Evolutionary conservation across 1,140 invertebrate species (phyloP).

Genomic region (Phortica variegata): DNA sequence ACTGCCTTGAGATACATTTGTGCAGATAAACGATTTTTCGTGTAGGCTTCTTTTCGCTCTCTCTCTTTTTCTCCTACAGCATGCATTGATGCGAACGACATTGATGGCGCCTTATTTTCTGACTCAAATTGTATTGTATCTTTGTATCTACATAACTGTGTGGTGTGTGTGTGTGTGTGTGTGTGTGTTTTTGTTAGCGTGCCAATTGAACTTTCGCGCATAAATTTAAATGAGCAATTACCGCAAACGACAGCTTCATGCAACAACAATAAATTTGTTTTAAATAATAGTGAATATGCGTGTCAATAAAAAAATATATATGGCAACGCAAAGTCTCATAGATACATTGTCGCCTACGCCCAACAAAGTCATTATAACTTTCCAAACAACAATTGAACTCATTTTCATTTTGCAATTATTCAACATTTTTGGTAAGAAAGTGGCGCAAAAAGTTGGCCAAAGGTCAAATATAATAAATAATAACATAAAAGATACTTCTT

Average conservation of each 20-base stretch:
- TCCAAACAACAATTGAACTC: slow-evolving; percentile 24
- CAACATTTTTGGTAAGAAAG: too few relatives aligned
- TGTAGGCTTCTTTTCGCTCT: slow-evolving; percentile 20
- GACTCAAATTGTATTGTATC: neutral
- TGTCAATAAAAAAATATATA: slow-evolving; percentile 17
- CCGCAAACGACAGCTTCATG: slow-evolving; percentile 23
- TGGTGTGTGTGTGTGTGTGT: slow-evolving; percentile 9
- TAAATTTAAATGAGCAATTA: slow-evolving; percentile 44
- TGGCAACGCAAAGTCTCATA: slow-evolving; percentile 23
- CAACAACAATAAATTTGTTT: slow-evolving; percentile 14
- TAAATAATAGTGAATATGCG: neutral
- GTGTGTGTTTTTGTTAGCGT: slow-evolving; percentile 11
- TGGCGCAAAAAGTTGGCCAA: too few relatives aligned
- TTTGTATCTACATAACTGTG: slow-evolving; percentile 2
- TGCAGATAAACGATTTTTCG: slow-evolving; percentile 45
- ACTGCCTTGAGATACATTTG: slow-evolving; percentile 46
- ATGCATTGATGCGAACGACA: too few relatives aligned
- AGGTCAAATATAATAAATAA: too few relatives aligned
- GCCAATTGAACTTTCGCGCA: slow-evolving; percentile 40
- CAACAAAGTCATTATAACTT: slow-evolving; percentile 20
- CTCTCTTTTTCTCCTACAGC: slow-evolving; percentile 2
- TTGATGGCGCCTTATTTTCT: too few relatives aligned
- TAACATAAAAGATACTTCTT: too few relatives aligned
- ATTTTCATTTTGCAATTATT: slow-evolving; percentile 20
- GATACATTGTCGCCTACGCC: too few relatives aligned